Evolutionary conservation across 2,113 vertebrate species (phyloP).

Genomic region (Phyllopteryx taeniolatus): DNA sequence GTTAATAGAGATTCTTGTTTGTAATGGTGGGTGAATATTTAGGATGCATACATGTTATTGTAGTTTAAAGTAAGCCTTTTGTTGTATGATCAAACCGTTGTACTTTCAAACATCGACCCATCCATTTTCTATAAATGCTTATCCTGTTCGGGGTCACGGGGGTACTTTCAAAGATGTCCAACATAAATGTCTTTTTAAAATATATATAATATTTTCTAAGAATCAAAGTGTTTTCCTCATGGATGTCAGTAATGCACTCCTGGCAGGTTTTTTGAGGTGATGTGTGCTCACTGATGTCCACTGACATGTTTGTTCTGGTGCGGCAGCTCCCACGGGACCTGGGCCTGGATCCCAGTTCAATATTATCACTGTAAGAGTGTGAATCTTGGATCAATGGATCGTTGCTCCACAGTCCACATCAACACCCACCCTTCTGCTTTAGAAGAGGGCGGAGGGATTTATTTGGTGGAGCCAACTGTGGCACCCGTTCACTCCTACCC

Average conservation of each 20-base stretch:
- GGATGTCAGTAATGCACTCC: not conserved
- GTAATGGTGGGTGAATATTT: too few species aligned
- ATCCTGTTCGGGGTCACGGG: not conserved
- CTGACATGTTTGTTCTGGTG: not conserved
- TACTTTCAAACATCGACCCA: not conserved
- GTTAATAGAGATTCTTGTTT: too few species aligned
- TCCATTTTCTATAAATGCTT: not conserved
- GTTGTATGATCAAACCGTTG: not conserved
- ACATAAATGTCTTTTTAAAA: not conserved
- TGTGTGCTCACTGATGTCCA: constrained; percentile 7
- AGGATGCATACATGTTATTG: not conserved
- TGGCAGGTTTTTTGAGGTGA: not conserved
- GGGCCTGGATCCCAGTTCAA: constrained; percentile 39
- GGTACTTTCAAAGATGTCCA: not conserved
- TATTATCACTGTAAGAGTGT: constrained; percentile 31
- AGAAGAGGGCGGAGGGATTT: constrained; percentile 34
- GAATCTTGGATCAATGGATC: constrained; percentile 33
- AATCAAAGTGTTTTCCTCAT: not conserved
- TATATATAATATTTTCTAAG: not conserved
- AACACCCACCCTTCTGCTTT: constrained; percentile 25
- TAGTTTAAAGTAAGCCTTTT: not conserved
- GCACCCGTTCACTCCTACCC: constrained; percentile 15
- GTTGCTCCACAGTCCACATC: constrained; percentile 13
- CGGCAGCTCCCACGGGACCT: constrained; percentile 4
- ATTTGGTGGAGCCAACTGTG: constrained; percentile 36